Evolutionary conservation across 2,113 vertebrate genomes (phyloP).

Genomic region (Dromas ardeola): DNA sequence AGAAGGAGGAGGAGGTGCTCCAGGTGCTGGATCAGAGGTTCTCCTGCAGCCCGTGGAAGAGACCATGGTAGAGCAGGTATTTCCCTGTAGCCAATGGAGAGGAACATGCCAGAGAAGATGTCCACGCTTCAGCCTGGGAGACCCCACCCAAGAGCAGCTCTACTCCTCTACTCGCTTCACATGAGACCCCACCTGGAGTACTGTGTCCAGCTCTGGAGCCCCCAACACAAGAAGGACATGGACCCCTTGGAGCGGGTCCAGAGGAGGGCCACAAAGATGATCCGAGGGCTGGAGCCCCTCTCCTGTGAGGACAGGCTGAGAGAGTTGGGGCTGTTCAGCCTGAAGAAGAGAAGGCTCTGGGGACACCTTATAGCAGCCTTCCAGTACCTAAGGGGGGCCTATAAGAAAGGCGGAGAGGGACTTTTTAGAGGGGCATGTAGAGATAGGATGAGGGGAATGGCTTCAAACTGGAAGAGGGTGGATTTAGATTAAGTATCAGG

Average conservation of each 20-base stretch:
- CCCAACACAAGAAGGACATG: neutral
- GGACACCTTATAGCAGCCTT: neutral
- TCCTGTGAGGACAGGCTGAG: neutral
- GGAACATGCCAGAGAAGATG: neutral
- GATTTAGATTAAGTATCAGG: neutral
- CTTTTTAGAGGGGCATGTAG: neutral
- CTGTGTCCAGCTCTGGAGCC: neutral
- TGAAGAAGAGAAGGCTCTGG: neutral
- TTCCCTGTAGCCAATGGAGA: neutral
- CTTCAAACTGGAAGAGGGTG: neutral
- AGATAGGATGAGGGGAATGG: neutral
- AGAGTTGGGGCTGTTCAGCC: neutral
- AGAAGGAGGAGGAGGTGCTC: neutral
- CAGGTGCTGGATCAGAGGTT: neutral
- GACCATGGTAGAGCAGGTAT: neutral
- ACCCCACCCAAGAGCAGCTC: neutral
- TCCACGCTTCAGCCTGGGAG: neutral
- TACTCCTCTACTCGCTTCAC: neutral
- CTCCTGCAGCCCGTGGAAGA: neutral
- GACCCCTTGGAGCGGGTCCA: neutral
- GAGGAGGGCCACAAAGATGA: neutral
- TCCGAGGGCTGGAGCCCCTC: neutral
- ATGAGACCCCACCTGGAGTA: neutral
- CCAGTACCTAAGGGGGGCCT: neutral
- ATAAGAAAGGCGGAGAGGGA: neutral